Evolutionary conservation across 1,140 invertebrate genomes (phyloP).

Genomic region (Scaptomyza graminum): DNA sequence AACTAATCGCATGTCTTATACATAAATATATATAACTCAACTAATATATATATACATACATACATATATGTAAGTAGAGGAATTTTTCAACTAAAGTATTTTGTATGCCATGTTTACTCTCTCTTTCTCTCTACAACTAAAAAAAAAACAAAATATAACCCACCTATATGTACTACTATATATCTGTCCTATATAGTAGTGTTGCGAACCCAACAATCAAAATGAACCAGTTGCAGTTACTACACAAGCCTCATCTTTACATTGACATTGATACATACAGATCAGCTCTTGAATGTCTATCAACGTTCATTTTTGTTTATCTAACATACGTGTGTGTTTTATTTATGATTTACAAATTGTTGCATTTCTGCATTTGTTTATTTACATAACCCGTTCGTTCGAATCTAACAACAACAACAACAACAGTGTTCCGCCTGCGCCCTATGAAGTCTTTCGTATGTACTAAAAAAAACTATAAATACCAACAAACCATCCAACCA

Average conservation of each 20-base stretch:
- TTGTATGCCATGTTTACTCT: constrained; percentile 80
- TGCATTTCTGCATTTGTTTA: constrained; percentile 82
- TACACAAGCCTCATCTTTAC: constrained; percentile 74
- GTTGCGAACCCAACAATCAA: constrained; percentile 58
- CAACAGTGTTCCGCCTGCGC: constrained; percentile 80
- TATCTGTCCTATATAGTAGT: constrained; percentile 54
- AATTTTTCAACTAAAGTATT: constrained; percentile 77
- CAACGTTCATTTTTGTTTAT: constrained; percentile 77
- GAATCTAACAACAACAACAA: too few relatives aligned
- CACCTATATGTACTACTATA: constrained; percentile 34
- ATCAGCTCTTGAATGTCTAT: constrained; percentile 77
- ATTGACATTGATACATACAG: constrained; percentile 70
- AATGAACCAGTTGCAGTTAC: constrained; percentile 70
- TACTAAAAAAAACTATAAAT: constrained; percentile 59
- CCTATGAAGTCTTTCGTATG: constrained; percentile 84
- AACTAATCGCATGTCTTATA: constrained; percentile 64
- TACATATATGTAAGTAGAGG: constrained; percentile 67
- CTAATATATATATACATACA: constrained; percentile 24
- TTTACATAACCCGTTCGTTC: constrained; percentile 79
- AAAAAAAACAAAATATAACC: constrained; percentile 42
- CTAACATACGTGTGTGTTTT: constrained; percentile 80
- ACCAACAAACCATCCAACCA: constrained; percentile 13
- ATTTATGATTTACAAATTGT: constrained; percentile 82
- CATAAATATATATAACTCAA: constrained; percentile 10
- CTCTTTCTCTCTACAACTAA: constrained; percentile 71